Percentiles rank a stretch among this genome's conserved stretches.
phyloP scores from a whole-genome alignment of 2,797 vertebrate species.

The Hemitrygon akajei region DNA sequence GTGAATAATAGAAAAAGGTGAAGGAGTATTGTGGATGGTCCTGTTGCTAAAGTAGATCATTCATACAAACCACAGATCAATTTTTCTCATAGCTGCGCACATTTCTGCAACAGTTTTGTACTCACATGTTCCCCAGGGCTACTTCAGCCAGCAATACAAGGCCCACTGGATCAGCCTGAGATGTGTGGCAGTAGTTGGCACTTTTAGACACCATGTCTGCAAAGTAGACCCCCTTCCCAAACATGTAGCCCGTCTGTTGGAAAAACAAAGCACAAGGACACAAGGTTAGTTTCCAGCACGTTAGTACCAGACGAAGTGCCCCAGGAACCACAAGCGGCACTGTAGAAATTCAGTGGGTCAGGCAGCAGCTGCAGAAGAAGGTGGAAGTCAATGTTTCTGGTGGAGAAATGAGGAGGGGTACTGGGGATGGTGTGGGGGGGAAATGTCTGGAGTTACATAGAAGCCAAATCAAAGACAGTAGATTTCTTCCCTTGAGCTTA shows the following conservation, averaged over 20 bases:
- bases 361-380: too few relatives aligned
- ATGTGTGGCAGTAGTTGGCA: slow-evolving; percentile 97
- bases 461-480: too few relatives aligned
- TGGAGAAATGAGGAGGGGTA: too few relatives aligned
- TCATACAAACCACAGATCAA: too few relatives aligned
- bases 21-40: not conserved
- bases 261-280: not conserved
- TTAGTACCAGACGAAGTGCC: too few relatives aligned
- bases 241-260: slow-evolving; percentile 94
- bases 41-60: not conserved
- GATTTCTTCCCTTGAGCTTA: too few relatives aligned
- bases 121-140: slow-evolving; percentile 94
- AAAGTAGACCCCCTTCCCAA: slow-evolving; percentile 97
- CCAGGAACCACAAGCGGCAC: not conserved
- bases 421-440: too few relatives aligned
- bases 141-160: slow-evolving; percentile 88
- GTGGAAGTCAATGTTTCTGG: too few relatives aligned
- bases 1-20: not conserved
- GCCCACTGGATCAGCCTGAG: slow-evolving; percentile 81
- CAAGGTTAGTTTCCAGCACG: too few relatives aligned
- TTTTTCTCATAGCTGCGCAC: too few relatives aligned
- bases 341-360: too few relatives aligned
- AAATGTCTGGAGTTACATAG: too few relatives aligned
- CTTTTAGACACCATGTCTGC: slow-evolving; percentile 99
- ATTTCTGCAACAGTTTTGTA: slow-evolving; percentile 37